Percentiles rank a stretch among this genome's conserved stretches.
Conservation (phyloP, 2,113 vertebrate species). For the Nasalis larvatus region DNA sequence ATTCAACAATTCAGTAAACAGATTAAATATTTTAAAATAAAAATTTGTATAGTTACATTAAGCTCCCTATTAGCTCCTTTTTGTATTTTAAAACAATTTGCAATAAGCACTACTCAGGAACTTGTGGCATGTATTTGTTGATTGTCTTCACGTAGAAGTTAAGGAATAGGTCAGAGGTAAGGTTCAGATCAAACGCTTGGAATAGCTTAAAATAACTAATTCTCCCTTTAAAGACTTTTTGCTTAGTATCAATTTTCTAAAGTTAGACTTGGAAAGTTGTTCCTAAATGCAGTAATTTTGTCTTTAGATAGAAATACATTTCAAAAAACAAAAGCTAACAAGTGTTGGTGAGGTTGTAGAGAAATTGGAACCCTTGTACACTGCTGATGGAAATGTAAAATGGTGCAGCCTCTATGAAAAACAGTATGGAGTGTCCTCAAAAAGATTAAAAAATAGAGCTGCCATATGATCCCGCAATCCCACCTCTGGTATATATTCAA, state of each 20-base stretch:
- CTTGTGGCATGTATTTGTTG: background rate
- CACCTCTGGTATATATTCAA: too few species aligned
- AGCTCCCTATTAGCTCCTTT: slow-evolving; percentile 15
- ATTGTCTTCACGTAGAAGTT: background rate
- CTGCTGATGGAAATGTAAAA: background rate
- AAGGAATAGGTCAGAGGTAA: background rate
- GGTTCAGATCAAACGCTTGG: background rate
- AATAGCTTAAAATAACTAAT: background rate
- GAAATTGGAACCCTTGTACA: too few species aligned
- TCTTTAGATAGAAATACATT: background rate
- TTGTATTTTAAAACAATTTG: slow-evolving; percentile 36
- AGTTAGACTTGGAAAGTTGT: background rate
- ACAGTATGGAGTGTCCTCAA: background rate
- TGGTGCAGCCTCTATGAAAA: background rate
- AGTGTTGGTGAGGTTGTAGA: background rate
- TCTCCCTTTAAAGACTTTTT: background rate
- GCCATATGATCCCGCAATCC: background rate
- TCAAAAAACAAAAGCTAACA: background rate
- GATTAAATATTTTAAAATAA: background rate
- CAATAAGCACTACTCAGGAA: background rate
- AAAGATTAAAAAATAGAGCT: background rate
- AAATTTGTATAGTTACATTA: background rate
- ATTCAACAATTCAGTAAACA: slow-evolving; percentile 6
- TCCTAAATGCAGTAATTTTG: background rate
- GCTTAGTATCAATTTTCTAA: background rate